Evolutionary conservation across 2,888 invertebrate species (phyloP).

Genomic region (Spodoptera littoralis): DNA sequence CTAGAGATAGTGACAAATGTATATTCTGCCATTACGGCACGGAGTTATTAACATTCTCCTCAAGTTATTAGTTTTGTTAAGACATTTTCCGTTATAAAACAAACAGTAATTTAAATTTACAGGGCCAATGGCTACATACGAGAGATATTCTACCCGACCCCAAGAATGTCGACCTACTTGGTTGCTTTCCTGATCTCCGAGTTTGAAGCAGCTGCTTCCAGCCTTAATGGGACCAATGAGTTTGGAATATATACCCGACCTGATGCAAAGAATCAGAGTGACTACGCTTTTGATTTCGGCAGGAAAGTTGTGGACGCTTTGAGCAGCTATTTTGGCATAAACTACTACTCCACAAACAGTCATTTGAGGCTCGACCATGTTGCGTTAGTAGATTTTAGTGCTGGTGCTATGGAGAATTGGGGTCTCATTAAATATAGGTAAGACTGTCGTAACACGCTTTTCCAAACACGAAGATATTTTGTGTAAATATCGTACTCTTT

Average conservation of each 20-base stretch:
- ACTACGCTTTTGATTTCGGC: conserved; percentile 91
- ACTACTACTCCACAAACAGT: conserved; percentile 85
- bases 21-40: too few species aligned
- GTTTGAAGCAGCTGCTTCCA: conserved; percentile 81
- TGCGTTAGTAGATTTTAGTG: conserved; percentile 95
- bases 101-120: conserved; percentile 43
- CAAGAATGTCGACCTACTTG: conserved; percentile 94
- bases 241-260: conserved; percentile 91
- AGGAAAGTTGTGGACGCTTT: conserved; percentile 84
- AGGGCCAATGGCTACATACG: conserved; percentile 89
- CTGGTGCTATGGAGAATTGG: conserved; percentile 98
- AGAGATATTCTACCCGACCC: conserved; percentile 89
- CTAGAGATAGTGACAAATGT: too few species aligned
- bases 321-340: conserved; percentile 88
- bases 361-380: conserved; percentile 94
- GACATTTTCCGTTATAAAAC: background rate
- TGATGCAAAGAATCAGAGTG: conserved; percentile 90
- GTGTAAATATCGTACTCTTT: too few species aligned
- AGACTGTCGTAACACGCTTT: background rate
- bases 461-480: too few species aligned
- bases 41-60: too few species aligned
- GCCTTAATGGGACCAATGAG: conserved; percentile 65
- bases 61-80: too few species aligned
- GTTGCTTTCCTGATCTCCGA: conserved; percentile 95
- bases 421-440: conserved; percentile 95